Base-by-base conservation (phyloP, 2,113 vertebrate species). In the Toxotes jaculatrix region DNA sequence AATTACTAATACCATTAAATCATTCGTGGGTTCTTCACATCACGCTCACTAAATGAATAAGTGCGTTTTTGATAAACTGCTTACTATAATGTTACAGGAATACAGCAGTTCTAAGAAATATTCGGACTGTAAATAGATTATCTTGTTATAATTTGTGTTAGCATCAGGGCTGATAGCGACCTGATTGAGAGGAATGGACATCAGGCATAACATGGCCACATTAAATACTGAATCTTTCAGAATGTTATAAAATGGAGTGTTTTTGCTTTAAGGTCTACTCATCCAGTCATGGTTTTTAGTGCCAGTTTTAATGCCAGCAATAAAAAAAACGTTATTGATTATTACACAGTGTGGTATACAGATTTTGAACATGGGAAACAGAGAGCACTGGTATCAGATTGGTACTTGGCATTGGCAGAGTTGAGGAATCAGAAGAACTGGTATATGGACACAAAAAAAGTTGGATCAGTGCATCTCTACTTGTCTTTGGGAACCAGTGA, bases 1-100 rank as follows among this genome's bases (percentile, higher is more conserved):
- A 76, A 40, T 53, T 19, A 67, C 59, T 74, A 42, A 83, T 65
- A 21, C 34, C 7, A 23, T 38, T 59, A 55, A 62, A 80, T 57
- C 57, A 74, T 74, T 31, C 53, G 21, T 14, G 7, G 10, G 19
- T 60, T 55, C 23, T 51, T 77, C 1, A 23, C 7, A 19, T 81
- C 10, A 23, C 38, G 79, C 32, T 59, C 12, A 49, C 14, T 57
- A 21, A 69, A n/a, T 7, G 8, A 57, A 17, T 53, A 11, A 42
- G 16, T 27, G 2, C 5, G n/a, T 14, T 62, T 55, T n/a, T 47
- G 16, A 11, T 31, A 70, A 78, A 49, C 23, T 59, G 19, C 7
- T 62, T 27, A 74, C 3, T 1, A 11, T 32, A 42, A 62, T 10
- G 19, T 49, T 31, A 31, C 1, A 1, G 21, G 10, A 8, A 53